Base-by-base conservation (phyloP, 1,140 invertebrate genomes). In the Trissolcus basalis region DNA sequence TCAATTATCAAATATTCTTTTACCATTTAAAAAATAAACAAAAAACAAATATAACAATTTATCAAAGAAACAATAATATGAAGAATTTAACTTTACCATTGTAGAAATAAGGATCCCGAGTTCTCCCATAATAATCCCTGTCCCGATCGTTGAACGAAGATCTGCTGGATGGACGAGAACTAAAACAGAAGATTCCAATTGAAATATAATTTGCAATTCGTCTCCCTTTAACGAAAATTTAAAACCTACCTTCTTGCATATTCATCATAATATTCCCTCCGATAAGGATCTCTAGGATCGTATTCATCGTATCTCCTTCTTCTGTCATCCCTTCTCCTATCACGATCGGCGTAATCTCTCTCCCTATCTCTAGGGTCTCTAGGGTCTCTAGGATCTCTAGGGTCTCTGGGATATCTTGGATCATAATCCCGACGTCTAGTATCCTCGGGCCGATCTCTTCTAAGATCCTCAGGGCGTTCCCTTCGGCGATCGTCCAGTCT, bases 71-170 rank as follows among this genome's bases (percentile, higher is more conserved):
- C n/a, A n/a, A n/a, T n/a, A n/a, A n/a, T n/a, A n/a, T n/a, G n/a
- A n/a, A n/a, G n/a, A n/a, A n/a, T n/a, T n/a, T n/a, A n/a, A n/a
- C n/a, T 33, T 5, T 79, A 83, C 85, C 83, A 72, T 85, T 86
- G 41, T 86, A 87, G 51, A 89, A 89, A 72, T 88, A 90, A 45
- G 82, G 81, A 79, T 90, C 89, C 53, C 85, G 83, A 9, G 60
- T 45, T 68, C 86, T 79, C 67, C 75, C 65, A 15, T 84, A 86
- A 73, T 84, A 91, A 84, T 83, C 89, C 74, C 90, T 81, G 33
- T 88, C 89, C 58, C 86, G 84, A 59, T 90, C 90, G 0, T 89
- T 89, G 61, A 90, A 86, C 78, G 89, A 87, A 80, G 89, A 89
- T 81, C 90, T 86, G 73, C 90, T 90, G 2, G 90, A 90, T 32